Evolutionary conservation across 2,113 vertebrate genomes (phyloP), one percentile per base, ranked within the genome.

Genomic region (Dasyurus viverrinus): DNA sequence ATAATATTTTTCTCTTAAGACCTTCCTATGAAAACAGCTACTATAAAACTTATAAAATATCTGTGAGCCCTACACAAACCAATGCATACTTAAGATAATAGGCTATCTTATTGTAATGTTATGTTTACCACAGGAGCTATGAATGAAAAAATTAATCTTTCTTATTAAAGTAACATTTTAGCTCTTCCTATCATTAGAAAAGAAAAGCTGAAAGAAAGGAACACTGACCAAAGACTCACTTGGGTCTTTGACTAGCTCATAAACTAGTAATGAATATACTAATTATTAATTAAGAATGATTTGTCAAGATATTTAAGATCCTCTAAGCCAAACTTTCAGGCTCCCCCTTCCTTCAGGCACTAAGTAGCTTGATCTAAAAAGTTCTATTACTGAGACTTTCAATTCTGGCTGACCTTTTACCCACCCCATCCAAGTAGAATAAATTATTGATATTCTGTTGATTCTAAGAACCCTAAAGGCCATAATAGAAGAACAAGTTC

Each of bases 51-150:
- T n/a, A 76, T 22, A 76, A 76, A 76, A 42, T 76, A 76, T n/a
- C 68, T 22, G 5, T 48, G 68, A 19, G 16, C 22, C 30, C 50
- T 90, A 90, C 90, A 36, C 50, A 53, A 36, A 14, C 11, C 26
- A 90, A 90, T n/a, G 95, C 92, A 53, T 36, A 60, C 1, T 89
- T 90, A 93, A 90, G 89, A 76, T 60, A 47, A 60, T 54, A 68
- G 5, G 89, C 36, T 92, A 94, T 22, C 16, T 90, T 53, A 90
- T 90, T 53, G 36, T 50, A 90, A 36, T 90, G 90, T n/a, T 92
- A 97, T 91, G 92, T 94, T 96, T 94, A 96, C 89, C 94, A 84
- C 90, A n/a, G 53, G 90, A 95, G 93, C 92, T 97, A 89, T 90
- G 95, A 91, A 92, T 92, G 54, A 89, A 94, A 95, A 95, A 97